Conservation (phyloP, 2,113 vertebrate species). For the Gymnarchus niloticus region DNA sequence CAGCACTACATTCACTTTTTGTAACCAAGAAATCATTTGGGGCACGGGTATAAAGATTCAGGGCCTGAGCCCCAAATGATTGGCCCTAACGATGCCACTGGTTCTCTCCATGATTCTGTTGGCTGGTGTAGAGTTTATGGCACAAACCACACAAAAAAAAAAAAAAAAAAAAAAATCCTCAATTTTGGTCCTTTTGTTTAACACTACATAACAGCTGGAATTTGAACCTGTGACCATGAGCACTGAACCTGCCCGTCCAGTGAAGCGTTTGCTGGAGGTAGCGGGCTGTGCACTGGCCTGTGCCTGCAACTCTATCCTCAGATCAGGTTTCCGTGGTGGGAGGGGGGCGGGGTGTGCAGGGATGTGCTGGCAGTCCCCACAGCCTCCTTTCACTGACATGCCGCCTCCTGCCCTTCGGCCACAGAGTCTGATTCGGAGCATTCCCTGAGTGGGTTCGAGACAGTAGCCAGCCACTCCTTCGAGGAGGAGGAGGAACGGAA, state of each 20-base stretch:
- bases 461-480: constrained; percentile 67
- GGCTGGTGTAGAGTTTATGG: no score
- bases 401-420: constrained; percentile 43
- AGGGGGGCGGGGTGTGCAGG: constrained; percentile 15
- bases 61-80: no score
- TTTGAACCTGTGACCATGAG: not conserved
- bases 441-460: constrained; percentile 84
- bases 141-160: no score
- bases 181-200: no score
- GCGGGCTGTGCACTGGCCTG: constrained; percentile 38
- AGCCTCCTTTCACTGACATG: constrained; percentile 43
- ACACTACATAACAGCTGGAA: not conserved
- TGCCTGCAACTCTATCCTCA: constrained; percentile 59
- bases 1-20: no score
- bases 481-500: constrained; percentile 64
- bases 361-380: constrained; percentile 32
- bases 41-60: no score
- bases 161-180: no score
- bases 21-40: no score
- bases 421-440: constrained; percentile 84
- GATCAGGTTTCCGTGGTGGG: constrained; percentile 66
- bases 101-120: no score
- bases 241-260: not conserved
- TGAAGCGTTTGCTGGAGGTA: constrained; percentile 3
- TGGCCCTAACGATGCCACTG: no score